Base-by-base conservation (phyloP, 2,113 vertebrate genomes). In the Oenanthe melanoleuca region DNA sequence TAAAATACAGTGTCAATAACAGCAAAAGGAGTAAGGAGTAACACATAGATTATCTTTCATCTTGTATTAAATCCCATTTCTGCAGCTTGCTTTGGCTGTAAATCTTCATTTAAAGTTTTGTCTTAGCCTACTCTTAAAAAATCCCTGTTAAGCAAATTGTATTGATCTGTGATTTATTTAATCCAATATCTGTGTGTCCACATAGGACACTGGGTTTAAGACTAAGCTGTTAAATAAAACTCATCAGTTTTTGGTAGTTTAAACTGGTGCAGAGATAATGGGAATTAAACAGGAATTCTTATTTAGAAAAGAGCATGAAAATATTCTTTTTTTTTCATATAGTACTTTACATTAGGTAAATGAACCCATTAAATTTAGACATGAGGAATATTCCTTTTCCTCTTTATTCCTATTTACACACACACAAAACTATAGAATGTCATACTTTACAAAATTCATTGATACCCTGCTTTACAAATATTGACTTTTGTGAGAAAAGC, bases 21-120 rank as follows among this genome's bases (percentile, higher is more conserved):
- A 67, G 52, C 42, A 63, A 89, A 91, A 83, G 24, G 19, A 88
- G 40, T n/a, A 52, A 19, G 61, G 31, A 78, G 47, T 70, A 89
- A 38, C 29, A 50, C 21, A 74, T 55, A 1, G 28, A 19, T 65
- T 90, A 56, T 59, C 38, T 81, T 95, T 96, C 53, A 52, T 74
- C 40, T 44, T 57, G 2, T 33, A 49, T 53, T 38, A 91, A 73
- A 72, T 81, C 56, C 28, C 84, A 59, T 73, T 96, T 86, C 69
- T 91, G 42, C 47, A 47, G 16, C 65, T 87, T 87, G 23, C 69
- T 81, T 23, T 8, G 11, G 22, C 60, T 37, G 5, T 84, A 81
- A 78, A 91, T 89, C 69, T 94, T 59, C 45, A 57, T 70, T 83
- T 84, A 78, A 86, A 74, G 14, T 86, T 94, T 85, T 88, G 31